Percentiles rank a stretch among this genome's conserved stretches.
Conservation (phyloP, 64 coral and sea anemone genomes). For the Orbicella faveolata region DNA sequence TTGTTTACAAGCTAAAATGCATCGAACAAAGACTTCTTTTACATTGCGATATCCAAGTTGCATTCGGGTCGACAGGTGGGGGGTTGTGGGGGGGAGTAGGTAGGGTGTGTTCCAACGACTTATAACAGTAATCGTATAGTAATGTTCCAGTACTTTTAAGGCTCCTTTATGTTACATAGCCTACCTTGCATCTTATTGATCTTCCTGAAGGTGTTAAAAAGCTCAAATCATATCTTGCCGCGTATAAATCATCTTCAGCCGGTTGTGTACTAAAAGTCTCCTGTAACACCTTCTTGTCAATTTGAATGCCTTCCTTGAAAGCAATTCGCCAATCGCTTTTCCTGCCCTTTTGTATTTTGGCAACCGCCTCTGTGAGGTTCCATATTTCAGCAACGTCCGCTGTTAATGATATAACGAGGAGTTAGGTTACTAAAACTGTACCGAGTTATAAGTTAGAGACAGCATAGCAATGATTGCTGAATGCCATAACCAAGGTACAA, state of each 20-base stretch:
- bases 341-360: background rate
- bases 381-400: background rate
- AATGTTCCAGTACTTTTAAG: too few species aligned
- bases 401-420: background rate
- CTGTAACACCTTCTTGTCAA: background rate
- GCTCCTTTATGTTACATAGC: background rate
- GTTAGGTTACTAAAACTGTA: background rate
- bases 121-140: too few species aligned
- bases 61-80: too few species aligned
- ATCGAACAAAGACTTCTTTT: too few species aligned
- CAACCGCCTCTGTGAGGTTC: background rate
- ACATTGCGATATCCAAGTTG: too few species aligned
- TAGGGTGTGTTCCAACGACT: too few species aligned
- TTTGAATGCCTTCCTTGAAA: background rate
- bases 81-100: too few species aligned
- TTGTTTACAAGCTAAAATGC: too few species aligned
- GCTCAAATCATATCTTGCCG: background rate
- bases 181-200: background rate
- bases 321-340: background rate
- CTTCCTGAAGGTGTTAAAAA: background rate
- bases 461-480: background rate
- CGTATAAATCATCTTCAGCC: background rate
- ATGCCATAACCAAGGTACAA: too few species aligned
- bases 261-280: background rate
- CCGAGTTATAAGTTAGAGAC: background rate